phyloP scores from a whole-genome alignment of 1,140 invertebrate genomes.

The Antheraea mylitta region DNA sequence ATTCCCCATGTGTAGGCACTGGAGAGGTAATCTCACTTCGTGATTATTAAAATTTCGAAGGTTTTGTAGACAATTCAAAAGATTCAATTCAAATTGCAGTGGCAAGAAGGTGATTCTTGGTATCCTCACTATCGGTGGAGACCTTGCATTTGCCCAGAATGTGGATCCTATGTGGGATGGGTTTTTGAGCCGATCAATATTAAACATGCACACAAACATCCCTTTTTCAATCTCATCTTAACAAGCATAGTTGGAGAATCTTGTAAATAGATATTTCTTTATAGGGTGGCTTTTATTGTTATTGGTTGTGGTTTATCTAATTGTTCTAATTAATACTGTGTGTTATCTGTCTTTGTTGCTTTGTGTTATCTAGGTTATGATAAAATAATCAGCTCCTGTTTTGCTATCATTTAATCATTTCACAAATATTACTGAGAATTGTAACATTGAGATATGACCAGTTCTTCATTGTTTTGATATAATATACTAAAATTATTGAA shows the following conservation, averaged over 20 bases:
- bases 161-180: conserved; percentile 55
- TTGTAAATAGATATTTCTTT: conserved; percentile 50
- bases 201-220: conserved; percentile 19
- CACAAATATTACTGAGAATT: too few species aligned
- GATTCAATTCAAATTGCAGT: conserved; percentile 43
- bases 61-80: conserved; percentile 10
- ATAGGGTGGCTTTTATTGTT: conserved; percentile 9
- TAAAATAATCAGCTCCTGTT: not conserved
- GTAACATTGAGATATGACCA: too few species aligned
- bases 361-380: not conserved
- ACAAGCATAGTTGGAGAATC: conserved; percentile 51
- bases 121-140: conserved; percentile 60
- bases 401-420: too few species aligned
- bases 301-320: conserved; percentile 8
- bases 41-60: not conserved
- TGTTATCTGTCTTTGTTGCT: conserved; percentile 3
- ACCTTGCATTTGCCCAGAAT: conserved; percentile 57
- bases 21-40: conserved; percentile 48
- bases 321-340: conserved; percentile 7
- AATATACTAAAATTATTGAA: too few species aligned
- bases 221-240: conserved; percentile 57
- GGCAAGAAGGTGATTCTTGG: conserved; percentile 59
- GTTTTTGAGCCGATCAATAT: conserved; percentile 47
- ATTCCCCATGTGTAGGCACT: conserved; percentile 53
- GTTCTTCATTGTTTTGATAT: too few species aligned